phyloP scores from a whole-genome alignment of 2,113 vertebrate species.

The Catharus bicknelli region DNA sequence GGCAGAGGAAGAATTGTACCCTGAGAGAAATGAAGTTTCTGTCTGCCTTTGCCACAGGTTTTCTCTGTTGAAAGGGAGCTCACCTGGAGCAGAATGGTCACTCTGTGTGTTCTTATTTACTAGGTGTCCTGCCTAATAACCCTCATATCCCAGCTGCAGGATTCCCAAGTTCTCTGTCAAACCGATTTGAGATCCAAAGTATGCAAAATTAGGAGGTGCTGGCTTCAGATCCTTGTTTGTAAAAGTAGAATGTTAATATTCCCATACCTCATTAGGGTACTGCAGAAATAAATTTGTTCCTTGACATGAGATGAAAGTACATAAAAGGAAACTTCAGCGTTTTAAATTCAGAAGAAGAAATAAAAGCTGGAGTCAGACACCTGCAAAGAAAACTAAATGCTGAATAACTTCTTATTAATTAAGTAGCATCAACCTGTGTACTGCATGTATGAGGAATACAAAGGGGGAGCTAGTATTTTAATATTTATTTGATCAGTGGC shows the following conservation, averaged over 20 bases:
- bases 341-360: constrained; percentile 39
- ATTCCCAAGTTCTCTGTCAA: neutral
- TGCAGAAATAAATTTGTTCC: constrained; percentile 28
- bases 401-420: constrained; percentile 15
- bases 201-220: neutral
- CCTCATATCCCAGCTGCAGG: fast-evolving
- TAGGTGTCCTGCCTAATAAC: neutral
- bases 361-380: constrained; percentile 14
- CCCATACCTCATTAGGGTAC: neutral
- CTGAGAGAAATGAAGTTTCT: neutral
- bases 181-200: neutral
- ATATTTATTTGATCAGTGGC: neutral
- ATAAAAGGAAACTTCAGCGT: neutral
- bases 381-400: neutral
- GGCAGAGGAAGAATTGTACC: neutral
- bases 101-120: neutral
- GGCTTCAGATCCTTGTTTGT: neutral
- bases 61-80: neutral
- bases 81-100: neutral
- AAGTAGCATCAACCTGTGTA: neutral
- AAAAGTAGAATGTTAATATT: neutral
- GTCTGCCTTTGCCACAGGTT: neutral
- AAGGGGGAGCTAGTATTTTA: neutral
- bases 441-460: neutral
- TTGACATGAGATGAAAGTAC: constrained; percentile 4